phyloP scores from a whole-genome alignment of 2,797 vertebrate species.

The Syndactyla subalaris region DNA sequence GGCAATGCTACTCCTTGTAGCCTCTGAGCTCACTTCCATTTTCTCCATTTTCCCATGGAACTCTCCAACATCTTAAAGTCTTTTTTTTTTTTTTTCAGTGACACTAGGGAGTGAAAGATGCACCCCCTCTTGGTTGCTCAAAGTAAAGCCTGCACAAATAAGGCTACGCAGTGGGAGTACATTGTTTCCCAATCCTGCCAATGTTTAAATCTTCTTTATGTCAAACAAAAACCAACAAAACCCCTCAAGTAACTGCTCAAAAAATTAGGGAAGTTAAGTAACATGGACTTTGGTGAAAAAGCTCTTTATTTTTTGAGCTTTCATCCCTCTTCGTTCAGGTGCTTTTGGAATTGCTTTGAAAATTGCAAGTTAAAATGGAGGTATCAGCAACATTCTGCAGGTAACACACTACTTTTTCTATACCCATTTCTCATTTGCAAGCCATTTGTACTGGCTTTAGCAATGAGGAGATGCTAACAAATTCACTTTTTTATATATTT shows the following conservation, averaged over 20 bases:
- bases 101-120: not conserved
- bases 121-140: not conserved
- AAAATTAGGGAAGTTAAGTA: not conserved
- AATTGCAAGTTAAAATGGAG: not conserved
- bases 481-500: not conserved
- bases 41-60: not conserved
- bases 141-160: not conserved
- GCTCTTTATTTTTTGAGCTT: not conserved
- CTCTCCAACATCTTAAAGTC: not conserved
- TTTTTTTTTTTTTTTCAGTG: not conserved
- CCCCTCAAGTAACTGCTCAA: not conserved
- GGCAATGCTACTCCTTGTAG: not conserved
- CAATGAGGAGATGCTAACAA: not conserved
- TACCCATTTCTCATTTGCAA: not conserved
- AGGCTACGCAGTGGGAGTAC: not conserved
- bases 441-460: not conserved
- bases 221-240: not conserved
- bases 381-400: not conserved
- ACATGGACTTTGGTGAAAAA: not conserved
- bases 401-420: accelerated
- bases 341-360: not conserved
- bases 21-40: not conserved
- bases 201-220: not conserved
- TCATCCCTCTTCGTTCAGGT: not conserved
- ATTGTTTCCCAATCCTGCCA: not conserved